Base-by-base conservation (phyloP, 2,113 vertebrate genomes). In the Hyperopisus bebe region DNA sequence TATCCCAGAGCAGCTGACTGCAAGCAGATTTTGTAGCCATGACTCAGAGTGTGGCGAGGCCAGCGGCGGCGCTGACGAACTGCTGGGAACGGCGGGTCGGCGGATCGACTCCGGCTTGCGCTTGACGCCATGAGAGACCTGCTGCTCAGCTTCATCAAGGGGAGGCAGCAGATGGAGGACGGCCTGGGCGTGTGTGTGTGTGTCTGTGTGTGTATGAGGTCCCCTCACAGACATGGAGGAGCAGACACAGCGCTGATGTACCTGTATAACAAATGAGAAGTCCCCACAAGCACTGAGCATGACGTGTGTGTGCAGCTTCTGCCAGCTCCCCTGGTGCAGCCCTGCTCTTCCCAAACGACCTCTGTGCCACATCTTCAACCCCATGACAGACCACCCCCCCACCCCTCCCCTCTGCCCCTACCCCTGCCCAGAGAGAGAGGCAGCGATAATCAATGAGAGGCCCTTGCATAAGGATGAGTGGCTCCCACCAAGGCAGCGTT, bases 391-490 rank as follows among this genome's bases (percentile, higher is more conserved):
- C 55, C 50, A 58, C n/a, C 87, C 4, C 27, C n/a, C 15, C 2
- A 15, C n/a, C n/a, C 47, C 85, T 13, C 39, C 39, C 44, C 11
- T 31, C 27, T 31, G 9, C 6, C 6, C 87, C 87, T 3, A 15
- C 21, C 11, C 44, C 80, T 0, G 8, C 80, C 50, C 89, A 55
- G 86, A 90, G 50, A 47, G 90, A 24, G 35, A 80, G 46, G 50
- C 74, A 83, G 90, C 90, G 42, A 21, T 55, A 90, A 83, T 88
- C 74, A 84, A 84, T 74, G 74, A 88, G 70, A 51, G 53, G 70
- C 86, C 27, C 87, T 88, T 90, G 86, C 90, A 83, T 90, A 90
- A 90, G 86, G 42, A 80, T 24, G 19, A 88, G 90, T 50, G 86
- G 90, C 87, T 90, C 86, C 50, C 70, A 62, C 50, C 77, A 39